Percentiles rank a stretch among this genome's conserved stretches.
Conservation (phyloP, 2,113 vertebrate species). For the Ivindomyrus marchei region DNA sequence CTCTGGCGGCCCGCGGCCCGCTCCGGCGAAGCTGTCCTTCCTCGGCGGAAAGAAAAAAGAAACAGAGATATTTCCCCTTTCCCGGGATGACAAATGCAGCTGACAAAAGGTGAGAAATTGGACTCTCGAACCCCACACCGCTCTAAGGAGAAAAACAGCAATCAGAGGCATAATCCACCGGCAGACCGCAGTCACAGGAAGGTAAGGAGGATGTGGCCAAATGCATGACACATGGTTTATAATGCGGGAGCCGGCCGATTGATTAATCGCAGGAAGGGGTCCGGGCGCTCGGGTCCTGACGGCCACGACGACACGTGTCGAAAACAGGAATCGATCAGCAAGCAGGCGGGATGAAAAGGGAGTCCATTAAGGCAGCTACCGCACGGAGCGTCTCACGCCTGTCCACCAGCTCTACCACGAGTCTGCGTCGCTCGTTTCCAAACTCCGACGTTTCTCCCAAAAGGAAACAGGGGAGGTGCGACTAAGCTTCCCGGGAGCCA, state of each 20-base stretch:
- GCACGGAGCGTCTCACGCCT: slow-evolving; percentile 10
- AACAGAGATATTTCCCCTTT: neutral
- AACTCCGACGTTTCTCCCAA: neutral
- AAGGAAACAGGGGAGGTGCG: neutral
- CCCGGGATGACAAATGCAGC: neutral
- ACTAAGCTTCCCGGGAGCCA: neutral
- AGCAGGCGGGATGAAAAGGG: neutral
- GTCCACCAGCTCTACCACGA: neutral
- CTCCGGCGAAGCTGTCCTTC: neutral
- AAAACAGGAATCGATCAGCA: slow-evolving; percentile 16
- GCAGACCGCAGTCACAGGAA: neutral
- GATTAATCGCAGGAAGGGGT: neutral
- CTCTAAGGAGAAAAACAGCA: neutral
- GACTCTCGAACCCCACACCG: neutral
- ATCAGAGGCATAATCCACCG: neutral
- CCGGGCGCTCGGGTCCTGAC: neutral
- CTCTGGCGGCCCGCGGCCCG: neutral
- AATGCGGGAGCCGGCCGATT: slow-evolving; percentile 14
- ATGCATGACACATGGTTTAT: neutral
- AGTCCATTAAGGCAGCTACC: slow-evolving; percentile 34
- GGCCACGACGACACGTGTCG: neutral
- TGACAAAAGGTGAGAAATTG: neutral
- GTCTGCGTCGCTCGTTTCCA: neutral
- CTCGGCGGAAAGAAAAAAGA: neutral
- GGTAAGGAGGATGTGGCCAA: neutral